Conservation (phyloP, 1,140 invertebrate species). For the Brachionus rubens region DNA sequence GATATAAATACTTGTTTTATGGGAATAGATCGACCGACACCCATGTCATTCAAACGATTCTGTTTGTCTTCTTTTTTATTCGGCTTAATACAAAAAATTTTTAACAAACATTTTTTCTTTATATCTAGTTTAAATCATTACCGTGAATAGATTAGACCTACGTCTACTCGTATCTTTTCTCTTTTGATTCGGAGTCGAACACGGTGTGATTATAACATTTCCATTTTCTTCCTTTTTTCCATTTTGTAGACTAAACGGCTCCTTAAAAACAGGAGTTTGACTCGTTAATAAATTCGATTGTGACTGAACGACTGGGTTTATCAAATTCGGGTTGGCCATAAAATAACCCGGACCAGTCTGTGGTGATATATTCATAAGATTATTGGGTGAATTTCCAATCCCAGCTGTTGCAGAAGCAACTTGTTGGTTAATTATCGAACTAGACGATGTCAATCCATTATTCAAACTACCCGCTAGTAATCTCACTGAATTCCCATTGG, state of each 20-base stretch:
- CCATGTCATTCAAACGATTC: conserved; percentile 62
- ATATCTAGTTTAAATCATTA: conserved; percentile 49
- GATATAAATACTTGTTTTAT: conserved; percentile 77
- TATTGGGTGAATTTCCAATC: conserved; percentile 48
- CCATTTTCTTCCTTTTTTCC: not conserved
- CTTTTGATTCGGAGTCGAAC: conserved; percentile 59
- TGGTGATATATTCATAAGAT: not conserved
- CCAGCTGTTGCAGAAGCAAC: conserved; percentile 52
- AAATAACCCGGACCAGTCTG: conserved; percentile 22
- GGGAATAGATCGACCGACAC: conserved; percentile 88
- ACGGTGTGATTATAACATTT: conserved; percentile 66
- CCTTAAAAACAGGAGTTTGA: conserved; percentile 30
- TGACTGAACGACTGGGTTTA: not conserved
- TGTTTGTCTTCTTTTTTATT: conserved; percentile 77
- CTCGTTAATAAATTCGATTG: not conserved
- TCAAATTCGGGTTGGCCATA: conserved; percentile 43
- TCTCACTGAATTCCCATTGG: conserved; percentile 48
- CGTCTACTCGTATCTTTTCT: conserved; percentile 73
- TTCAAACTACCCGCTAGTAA: conserved; percentile 56
- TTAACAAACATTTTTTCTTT: not conserved
- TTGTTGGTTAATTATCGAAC: conserved; percentile 59
- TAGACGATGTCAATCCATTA: conserved; percentile 60
- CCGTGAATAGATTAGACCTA: conserved; percentile 82
- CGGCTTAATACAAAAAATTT: conserved; percentile 59
- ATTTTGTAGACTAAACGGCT: conserved; percentile 36